Evolutionary conservation across 1,140 invertebrate species (phyloP).

Genomic region (Monomorium pharaonis): DNA sequence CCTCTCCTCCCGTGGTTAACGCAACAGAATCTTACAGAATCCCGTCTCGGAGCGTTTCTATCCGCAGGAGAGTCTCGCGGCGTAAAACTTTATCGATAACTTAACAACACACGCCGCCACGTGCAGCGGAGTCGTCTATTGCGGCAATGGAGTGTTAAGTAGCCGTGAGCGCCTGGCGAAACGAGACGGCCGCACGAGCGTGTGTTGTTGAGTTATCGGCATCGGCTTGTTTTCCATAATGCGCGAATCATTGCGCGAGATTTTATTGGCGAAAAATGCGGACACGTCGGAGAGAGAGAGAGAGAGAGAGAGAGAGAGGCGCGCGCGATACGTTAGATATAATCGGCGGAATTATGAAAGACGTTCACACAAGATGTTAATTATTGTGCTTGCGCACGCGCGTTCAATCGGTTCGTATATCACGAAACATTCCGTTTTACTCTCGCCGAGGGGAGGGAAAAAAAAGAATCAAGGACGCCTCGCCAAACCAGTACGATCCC

Average conservation of each 20-base stretch:
- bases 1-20: too few relatives aligned
- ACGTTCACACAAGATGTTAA: not conserved
- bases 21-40: too few relatives aligned
- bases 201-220: conserved; percentile 13
- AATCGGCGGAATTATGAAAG: not conserved
- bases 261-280: conserved; percentile 31
- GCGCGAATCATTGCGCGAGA: conserved; percentile 34
- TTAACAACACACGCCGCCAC: conserved; percentile 31
- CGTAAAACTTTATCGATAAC: conserved; percentile 51
- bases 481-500: not conserved
- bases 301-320: too few relatives aligned
- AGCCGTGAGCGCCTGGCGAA: not conserved
- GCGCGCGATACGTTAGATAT: not conserved
- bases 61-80: conserved; percentile 19
- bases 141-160: conserved; percentile 21
- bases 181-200: conserved; percentile 29
- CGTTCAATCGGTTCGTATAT: not conserved
- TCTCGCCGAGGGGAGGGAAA: not conserved
- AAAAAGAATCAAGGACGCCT: conserved; percentile 18
- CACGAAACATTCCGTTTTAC: not conserved
- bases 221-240: not conserved
- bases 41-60: not conserved
- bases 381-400: not conserved
- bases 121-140: conserved; percentile 12
- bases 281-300: not conserved